phyloP scores from a whole-genome alignment of 2,888 invertebrate genomes.

The Cosmopolites sordidus region DNA sequence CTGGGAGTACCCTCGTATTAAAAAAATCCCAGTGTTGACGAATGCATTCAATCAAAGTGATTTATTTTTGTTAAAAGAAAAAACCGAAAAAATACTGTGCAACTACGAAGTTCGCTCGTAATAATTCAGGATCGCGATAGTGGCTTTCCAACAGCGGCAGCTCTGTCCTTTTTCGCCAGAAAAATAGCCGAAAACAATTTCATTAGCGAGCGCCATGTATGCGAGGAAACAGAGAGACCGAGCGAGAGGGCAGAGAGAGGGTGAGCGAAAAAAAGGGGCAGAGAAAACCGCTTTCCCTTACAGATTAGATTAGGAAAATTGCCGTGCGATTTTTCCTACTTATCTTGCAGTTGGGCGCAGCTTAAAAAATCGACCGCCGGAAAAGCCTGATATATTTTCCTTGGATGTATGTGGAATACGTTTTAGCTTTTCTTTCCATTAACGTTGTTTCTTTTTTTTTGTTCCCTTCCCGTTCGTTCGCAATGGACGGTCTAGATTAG shows the following conservation, averaged over 20 bases:
- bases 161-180: background rate
- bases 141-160: background rate
- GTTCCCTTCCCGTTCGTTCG: background rate
- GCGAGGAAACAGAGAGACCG: background rate
- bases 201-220: background rate
- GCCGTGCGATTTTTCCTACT: slow-evolving; percentile 13
- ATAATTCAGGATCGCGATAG: background rate
- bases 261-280: too few relatives aligned
- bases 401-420: slow-evolving; percentile 7
- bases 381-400: slow-evolving; percentile 11
- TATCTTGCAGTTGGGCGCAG: slow-evolving; percentile 9
- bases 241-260: too few relatives aligned
- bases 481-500: too few relatives aligned
- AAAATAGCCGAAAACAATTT: slow-evolving; percentile 1
- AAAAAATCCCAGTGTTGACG: too few relatives aligned
- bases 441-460: slow-evolving; percentile 7
- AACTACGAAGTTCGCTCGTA: background rate
- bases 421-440: slow-evolving; percentile 18
- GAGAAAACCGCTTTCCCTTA: background rate
- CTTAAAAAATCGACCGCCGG: slow-evolving; percentile 8
- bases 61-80: too few relatives aligned
- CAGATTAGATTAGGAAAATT: slow-evolving; percentile 13
- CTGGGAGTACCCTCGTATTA: too few relatives aligned
- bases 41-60: too few relatives aligned
- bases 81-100: too few relatives aligned